Percentiles rank a stretch among this genome's conserved stretches.
These are phyloP conservation scores for Eidolon helvum DNA, from an alignment of 2,113 vertebrate genomes.

Conservation along the genomic window DNA sequence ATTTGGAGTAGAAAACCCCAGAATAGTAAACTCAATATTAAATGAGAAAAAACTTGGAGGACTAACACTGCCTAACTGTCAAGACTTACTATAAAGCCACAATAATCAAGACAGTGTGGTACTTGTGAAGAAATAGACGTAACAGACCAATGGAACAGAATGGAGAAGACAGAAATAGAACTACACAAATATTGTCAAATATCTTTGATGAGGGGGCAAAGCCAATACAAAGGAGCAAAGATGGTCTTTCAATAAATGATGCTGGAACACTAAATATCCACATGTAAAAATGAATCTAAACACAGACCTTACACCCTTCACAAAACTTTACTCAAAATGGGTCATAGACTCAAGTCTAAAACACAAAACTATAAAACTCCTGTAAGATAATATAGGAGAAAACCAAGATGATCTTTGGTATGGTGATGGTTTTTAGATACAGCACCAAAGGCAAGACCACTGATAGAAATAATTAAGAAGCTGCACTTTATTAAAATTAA, in stretches of 20 bases:
- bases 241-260: neutral
- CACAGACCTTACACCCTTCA: neutral
- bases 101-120: neutral
- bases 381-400: neutral
- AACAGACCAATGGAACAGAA: neutral
- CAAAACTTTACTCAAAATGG: neutral
- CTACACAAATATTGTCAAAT: neutral
- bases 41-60: neutral
- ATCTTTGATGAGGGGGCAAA: neutral
- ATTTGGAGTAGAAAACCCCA: neutral
- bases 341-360: neutral
- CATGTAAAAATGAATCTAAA: neutral
- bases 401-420: neutral
- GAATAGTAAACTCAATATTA: neutral
- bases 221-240: neutral
- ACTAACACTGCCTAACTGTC: neutral
- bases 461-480: neutral
- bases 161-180: neutral
- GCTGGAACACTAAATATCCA: neutral
- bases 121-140: neutral
- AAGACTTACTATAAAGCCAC: neutral
- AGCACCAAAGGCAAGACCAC: neutral
- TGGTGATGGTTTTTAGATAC: neutral
- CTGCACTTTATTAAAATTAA: neutral
- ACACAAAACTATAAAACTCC: neutral